A percentile compares a stretch with the other conserved stretches of the same genome.
These are phyloP conservation scores for Adelosebastes latens DNA, from an alignment of 2,797 vertebrate genomes.

Conservation along the genomic window DNA sequence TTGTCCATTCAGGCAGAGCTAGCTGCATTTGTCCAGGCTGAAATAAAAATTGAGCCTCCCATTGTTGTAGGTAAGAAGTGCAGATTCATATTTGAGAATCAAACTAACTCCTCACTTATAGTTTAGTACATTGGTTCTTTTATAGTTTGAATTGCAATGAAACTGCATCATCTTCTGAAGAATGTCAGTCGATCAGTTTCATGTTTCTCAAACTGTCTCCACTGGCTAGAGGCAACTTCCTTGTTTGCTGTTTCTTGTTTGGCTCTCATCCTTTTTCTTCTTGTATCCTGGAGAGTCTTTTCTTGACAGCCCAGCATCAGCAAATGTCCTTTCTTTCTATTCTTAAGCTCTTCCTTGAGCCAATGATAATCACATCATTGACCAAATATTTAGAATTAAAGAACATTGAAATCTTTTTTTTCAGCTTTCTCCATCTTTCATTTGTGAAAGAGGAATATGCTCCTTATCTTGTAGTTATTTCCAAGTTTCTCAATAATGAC, in stretches of 20 bases:
- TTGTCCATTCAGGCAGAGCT: slow-evolving; percentile 79
- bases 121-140: slow-evolving; percentile 12
- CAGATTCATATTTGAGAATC: slow-evolving; percentile 27
- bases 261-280: slow-evolving; percentile 35
- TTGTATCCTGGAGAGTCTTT: slow-evolving; percentile 35
- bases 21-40: slow-evolving; percentile 74
- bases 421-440: slow-evolving; percentile 33
- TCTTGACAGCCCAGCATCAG: slow-evolving; percentile 30
- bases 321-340: slow-evolving; percentile 7
- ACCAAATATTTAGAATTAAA: slow-evolving; percentile 1
- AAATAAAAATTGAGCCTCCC: slow-evolving; percentile 69
- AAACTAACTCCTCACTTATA: neutral
- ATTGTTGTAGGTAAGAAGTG: slow-evolving; percentile 77
- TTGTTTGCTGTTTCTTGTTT: slow-evolving; percentile 40
- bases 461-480: neutral
- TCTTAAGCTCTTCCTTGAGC: slow-evolving; percentile 73
- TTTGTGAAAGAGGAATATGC: slow-evolving; percentile 41
- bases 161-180: slow-evolving; percentile 61
- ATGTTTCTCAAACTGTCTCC: slow-evolving; percentile 46
- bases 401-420: slow-evolving; percentile 3
- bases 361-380: slow-evolving; percentile 76
- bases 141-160: slow-evolving; percentile 54
- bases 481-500: neutral
- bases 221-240: slow-evolving; percentile 20
- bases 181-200: slow-evolving; percentile 65